Percentiles rank a stretch among this genome's conserved stretches.
Conservation (phyloP, 2,888 invertebrate species). For the Itoplectis maculator region DNA sequence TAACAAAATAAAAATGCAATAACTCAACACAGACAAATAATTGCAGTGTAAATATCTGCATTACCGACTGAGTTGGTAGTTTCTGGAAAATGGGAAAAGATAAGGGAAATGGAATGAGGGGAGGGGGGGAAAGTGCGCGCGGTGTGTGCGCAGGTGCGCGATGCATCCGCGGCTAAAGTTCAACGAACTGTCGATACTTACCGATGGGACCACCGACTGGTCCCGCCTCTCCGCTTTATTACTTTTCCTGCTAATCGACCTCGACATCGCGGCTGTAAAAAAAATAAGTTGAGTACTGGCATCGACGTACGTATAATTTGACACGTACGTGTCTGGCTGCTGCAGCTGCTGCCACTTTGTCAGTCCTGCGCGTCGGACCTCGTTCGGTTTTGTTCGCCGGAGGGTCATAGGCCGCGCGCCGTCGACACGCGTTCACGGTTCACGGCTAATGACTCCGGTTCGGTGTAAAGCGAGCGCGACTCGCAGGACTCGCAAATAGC, state of each 20-base stretch:
- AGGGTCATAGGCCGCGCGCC: conserved; percentile 24
- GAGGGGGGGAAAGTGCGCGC: conserved; percentile 24
- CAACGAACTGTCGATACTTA: conserved; percentile 62
- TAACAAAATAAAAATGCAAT: too few species aligned
- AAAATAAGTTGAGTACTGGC: conserved; percentile 14
- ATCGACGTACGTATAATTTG: conserved; percentile 3
- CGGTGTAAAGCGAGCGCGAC: neutral
- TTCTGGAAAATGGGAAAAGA: conserved; percentile 26
- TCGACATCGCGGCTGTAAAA: conserved; percentile 36
- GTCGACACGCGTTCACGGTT: conserved; percentile 35
- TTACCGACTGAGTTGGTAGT: neutral
- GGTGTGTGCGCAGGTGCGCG: conserved; percentile 52
- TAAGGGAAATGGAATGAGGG: conserved; percentile 21
- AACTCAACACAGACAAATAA: neutral
- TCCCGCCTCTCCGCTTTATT: conserved; percentile 28
- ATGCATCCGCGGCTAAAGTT: conserved; percentile 54
- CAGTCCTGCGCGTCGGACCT: neutral
- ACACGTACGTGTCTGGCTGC: neutral
- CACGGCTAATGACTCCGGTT: conserved; percentile 44
- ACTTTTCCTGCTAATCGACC: conserved; percentile 45
- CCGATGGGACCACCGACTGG: conserved; percentile 15
- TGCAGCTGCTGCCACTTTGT: neutral
- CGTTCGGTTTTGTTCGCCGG: conserved; percentile 12
- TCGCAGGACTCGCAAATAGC: conserved; percentile 50
- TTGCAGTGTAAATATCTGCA: neutral